These are phyloP conservation scores for Lepidocolaptes lacrymiger DNA, from an alignment of 2,797 vertebrate genomes.

Conservation along the genomic window DNA sequence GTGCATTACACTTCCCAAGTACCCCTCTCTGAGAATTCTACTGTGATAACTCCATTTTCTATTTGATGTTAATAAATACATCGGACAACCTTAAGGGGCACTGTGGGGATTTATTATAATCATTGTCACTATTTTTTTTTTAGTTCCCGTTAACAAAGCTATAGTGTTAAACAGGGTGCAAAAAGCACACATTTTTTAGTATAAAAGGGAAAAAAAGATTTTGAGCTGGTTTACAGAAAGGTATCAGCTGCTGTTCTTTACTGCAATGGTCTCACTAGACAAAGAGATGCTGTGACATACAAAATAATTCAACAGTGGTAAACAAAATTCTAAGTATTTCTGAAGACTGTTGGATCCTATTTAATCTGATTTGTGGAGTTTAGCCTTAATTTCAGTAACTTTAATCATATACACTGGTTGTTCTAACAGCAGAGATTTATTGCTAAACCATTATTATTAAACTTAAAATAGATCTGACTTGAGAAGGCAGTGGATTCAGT, in stretches of 20 bases:
- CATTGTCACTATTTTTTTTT: not conserved
- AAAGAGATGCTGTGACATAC: not conserved
- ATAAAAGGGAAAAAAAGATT: not conserved
- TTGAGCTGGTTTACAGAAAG: not conserved
- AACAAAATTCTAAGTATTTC: constrained; percentile 22
- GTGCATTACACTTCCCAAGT: not conserved
- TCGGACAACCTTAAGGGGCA: not conserved
- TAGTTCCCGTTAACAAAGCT: not conserved
- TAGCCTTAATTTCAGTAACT: constrained; percentile 82
- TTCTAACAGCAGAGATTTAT: constrained; percentile 81
- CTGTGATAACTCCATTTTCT: too few species aligned
- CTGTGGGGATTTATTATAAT: not conserved
- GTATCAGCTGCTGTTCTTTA: not conserved
- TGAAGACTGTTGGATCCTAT: constrained; percentile 23
- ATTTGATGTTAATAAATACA: not conserved
- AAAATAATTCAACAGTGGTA: not conserved
- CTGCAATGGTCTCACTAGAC: not conserved
- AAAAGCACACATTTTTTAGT: not conserved
- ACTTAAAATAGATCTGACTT: not conserved
- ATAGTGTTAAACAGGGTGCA: not conserved
- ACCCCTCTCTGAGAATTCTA: not conserved
- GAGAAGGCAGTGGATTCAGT: constrained; percentile 13
- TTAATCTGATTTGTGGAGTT: constrained; percentile 26
- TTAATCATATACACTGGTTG: constrained; percentile 75
- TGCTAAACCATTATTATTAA: not conserved